Conservation (phyloP, 2,113 vertebrate species). For the Lycaon pictus region DNA sequence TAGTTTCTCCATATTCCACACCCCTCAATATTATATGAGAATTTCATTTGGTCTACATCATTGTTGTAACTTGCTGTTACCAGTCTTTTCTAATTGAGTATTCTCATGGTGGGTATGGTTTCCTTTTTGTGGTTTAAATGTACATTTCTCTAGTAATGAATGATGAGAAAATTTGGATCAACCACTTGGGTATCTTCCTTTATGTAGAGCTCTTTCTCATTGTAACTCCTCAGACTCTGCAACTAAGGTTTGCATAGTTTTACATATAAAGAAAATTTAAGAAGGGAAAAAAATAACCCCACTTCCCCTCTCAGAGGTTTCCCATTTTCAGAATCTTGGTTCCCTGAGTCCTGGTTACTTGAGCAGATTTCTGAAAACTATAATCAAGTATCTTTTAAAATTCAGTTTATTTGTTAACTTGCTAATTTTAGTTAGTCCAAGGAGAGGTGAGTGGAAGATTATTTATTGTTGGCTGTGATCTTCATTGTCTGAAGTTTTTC, state of each 20-base stretch:
- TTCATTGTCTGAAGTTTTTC: not conserved
- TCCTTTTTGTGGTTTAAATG: not conserved
- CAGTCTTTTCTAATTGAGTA: not conserved
- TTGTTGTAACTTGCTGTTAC: not conserved
- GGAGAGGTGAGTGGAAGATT: rapidly evolving
- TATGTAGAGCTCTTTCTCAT: not conserved
- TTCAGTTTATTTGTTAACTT: not conserved
- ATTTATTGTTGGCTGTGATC: not conserved
- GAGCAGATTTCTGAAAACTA: not conserved
- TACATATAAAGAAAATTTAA: not conserved
- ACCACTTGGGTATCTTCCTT: not conserved
- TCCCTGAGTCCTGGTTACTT: not conserved
- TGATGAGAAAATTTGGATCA: not conserved
- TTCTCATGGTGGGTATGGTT: not conserved
- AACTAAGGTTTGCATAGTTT: not conserved
- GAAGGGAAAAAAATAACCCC: not conserved
- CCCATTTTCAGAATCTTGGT: not conserved
- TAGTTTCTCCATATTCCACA: not conserved
- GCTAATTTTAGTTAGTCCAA: not conserved
- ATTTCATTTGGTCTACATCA: not conserved
- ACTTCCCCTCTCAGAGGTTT: not conserved
- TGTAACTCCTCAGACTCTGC: not conserved
- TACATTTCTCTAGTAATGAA: not conserved
- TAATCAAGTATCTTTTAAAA: not conserved
- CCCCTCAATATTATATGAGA: not conserved